Conservation (phyloP, 2,888 invertebrate species). For the Xylota segnis region DNA sequence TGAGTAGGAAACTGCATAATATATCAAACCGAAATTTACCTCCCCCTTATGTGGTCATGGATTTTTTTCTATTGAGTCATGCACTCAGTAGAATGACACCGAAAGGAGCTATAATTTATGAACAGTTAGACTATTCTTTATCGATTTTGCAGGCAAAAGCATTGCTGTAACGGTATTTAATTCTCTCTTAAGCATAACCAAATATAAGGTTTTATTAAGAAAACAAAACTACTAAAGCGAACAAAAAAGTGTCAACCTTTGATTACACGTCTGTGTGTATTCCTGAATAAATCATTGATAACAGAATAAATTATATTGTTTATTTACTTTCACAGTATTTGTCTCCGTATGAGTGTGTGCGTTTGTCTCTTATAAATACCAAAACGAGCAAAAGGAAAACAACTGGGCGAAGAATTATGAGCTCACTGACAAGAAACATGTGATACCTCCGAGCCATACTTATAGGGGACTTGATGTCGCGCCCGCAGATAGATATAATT, state of each 20-base stretch:
- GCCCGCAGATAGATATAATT: slow-evolving; percentile 13
- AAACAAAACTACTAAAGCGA: neutral
- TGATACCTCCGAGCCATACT: neutral
- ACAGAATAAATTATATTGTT: slow-evolving; percentile 30
- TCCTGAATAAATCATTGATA: slow-evolving; percentile 48
- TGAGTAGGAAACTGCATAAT: too few relatives aligned
- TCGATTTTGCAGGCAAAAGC: neutral
- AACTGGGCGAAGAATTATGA: slow-evolving; percentile 25
- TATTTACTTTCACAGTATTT: slow-evolving; percentile 15
- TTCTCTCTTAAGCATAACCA: neutral
- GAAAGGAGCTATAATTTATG: too few relatives aligned
- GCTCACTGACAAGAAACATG: slow-evolving; percentile 3
- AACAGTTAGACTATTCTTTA: too few relatives aligned
- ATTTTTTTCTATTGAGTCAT: too few relatives aligned
- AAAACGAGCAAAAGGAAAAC: slow-evolving; percentile 12
- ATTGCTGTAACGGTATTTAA: neutral
- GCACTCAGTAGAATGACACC: too few relatives aligned
- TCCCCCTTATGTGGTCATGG: too few relatives aligned
- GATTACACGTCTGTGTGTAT: slow-evolving; percentile 18
- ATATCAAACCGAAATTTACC: too few relatives aligned
- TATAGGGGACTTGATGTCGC: neutral
- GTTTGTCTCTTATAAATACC: slow-evolving; percentile 11
- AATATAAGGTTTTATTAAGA: slow-evolving; percentile 19
- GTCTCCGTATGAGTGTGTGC: neutral
- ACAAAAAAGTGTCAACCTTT: slow-evolving; percentile 9